Evolutionary conservation across 2,888 invertebrate species (phyloP), one percentile per base, ranked within the genome.

Genomic region (Pristionchus exspectatus): DNA sequence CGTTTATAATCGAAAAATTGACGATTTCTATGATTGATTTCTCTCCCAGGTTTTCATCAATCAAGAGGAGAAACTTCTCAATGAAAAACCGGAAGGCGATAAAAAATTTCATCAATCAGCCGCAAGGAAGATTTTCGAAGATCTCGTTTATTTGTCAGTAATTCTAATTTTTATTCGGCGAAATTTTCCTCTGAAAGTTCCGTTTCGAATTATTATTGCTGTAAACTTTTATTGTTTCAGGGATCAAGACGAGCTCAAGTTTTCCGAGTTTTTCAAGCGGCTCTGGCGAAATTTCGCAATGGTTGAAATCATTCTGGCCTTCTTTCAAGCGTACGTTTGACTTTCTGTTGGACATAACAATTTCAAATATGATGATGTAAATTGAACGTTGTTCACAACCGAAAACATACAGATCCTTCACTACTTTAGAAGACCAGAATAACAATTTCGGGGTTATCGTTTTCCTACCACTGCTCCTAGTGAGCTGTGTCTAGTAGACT

Each of bases 241-340:
- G n/a, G 81, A 50, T n/a, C 50, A 81, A 81, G 50, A 81, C 14
- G 81, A 81, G 81, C 81, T 81, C 81, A 81, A 27, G 16, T 21
- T 50, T 81, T 54, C 50, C 81, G 81, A 81, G 18, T 81, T 81
- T 27, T 54, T 54, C 54, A 81, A 81, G 50, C 24, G 27, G 27
- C 81, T 81, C 27, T 81, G 74, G 81, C 44, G 27, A 14, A 81
- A 27, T 21, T 81, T 44, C 18, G 14, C 81, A 9, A 81, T 81
- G 81, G 50, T 81, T 27, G 81, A 81, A 16, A 81, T 81, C 18
- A 21, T 54, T n/a, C 21, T 81, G 18, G 81, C n/a, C n/a, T 3
- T 27, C 18, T 81, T 81, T n/a, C 81, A 81, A 54, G 27, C 81
- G 81, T 81, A 2, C 30, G 81, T 81, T 81, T 54, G 18, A 24